phyloP scores from a whole-genome alignment of 2,797 vertebrate species.

The Erethizon dorsatum region DNA sequence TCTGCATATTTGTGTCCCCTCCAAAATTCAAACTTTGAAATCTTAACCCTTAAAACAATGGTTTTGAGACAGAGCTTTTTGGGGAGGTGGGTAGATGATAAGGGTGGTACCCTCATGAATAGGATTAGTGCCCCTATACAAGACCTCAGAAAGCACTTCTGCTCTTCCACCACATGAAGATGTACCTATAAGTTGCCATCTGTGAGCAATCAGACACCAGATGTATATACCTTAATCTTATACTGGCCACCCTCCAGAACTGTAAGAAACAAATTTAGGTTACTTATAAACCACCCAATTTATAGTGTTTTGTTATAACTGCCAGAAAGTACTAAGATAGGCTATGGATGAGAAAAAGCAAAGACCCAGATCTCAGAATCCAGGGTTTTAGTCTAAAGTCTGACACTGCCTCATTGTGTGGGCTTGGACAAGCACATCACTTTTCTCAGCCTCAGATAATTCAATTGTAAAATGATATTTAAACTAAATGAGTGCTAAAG shows the following conservation, averaged over 20 bases:
- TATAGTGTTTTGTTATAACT: neutral
- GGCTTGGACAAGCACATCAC: neutral
- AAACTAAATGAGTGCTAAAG: neutral
- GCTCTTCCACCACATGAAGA: neutral
- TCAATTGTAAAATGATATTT: neutral
- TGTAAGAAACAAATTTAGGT: neutral
- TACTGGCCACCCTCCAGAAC: neutral
- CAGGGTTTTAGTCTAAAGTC: neutral
- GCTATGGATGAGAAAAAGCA: neutral
- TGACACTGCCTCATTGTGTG: neutral
- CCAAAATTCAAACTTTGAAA: neutral
- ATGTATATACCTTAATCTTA: neutral
- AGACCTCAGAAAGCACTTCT: neutral
- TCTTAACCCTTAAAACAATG: neutral
- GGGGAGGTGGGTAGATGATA: neutral
- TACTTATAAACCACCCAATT: neutral
- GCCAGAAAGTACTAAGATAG: neutral
- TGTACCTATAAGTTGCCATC: neutral
- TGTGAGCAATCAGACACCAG: neutral
- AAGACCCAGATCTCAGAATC: neutral
- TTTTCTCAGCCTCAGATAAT: neutral
- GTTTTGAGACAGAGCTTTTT: neutral
- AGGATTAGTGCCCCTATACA: neutral
- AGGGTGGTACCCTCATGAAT: neutral
- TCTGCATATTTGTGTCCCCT: neutral